These are phyloP conservation scores for Garrulus glandarius DNA, from an alignment of 2,797 vertebrate genomes.

Conservation along the genomic window DNA sequence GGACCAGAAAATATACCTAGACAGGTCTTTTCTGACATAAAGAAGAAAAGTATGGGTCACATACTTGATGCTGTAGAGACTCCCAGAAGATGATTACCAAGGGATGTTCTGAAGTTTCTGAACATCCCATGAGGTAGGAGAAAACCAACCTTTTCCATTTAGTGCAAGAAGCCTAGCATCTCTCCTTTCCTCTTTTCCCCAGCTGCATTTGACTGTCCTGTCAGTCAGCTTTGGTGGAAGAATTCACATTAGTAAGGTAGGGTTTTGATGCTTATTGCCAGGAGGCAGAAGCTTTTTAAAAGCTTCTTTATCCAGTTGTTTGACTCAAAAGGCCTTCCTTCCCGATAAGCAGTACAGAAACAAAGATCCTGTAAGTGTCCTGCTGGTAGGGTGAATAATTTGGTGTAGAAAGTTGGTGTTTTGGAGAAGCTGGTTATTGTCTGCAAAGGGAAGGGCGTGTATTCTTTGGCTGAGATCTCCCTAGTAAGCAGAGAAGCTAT, in stretches of 20 bases:
- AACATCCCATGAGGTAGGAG: neutral
- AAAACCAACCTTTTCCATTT: neutral
- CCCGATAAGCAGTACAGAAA: neutral
- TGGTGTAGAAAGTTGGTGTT: neutral
- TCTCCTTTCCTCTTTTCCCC: neutral
- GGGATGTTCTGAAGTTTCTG: neutral
- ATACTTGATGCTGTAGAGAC: neutral
- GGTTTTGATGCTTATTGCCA: neutral
- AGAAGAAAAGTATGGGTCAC: neutral
- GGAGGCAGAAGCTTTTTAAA: neutral
- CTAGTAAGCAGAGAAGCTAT: neutral
- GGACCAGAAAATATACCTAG: neutral
- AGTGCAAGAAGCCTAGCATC: neutral
- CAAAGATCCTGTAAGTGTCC: neutral
- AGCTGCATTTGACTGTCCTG: neutral
- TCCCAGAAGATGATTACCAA: neutral
- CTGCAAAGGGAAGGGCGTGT: accelerated
- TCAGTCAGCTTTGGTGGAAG: neutral
- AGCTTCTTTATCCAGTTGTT: neutral
- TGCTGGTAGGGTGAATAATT: neutral
- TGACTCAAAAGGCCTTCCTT: neutral
- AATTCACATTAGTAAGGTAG: neutral
- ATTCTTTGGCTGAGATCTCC: neutral
- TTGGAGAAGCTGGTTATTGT: neutral
- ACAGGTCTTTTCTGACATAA: neutral